Conservation (phyloP, 2,888 invertebrate genomes). For the Branchellion lobata region DNA sequence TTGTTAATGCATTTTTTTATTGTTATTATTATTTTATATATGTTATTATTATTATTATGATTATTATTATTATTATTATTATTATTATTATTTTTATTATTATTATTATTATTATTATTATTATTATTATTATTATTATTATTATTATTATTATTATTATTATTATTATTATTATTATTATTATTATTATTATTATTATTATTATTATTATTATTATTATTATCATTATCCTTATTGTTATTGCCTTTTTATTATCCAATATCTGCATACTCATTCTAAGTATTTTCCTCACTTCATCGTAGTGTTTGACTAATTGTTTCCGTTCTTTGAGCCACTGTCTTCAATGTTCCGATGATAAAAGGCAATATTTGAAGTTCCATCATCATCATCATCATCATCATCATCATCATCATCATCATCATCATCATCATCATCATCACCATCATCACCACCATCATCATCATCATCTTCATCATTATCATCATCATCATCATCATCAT, state of each 20-base stretch:
- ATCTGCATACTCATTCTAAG: too few species aligned
- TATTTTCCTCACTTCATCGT: too few species aligned
- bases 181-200: constrained; percentile 49
- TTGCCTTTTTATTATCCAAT: constrained; percentile 6
- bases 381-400: constrained; percentile 46
- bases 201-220: constrained; percentile 50
- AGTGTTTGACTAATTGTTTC: too few species aligned
- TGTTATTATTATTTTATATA: too few species aligned
- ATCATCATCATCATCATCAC: constrained; percentile 38
- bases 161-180: constrained; percentile 38
- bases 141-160: background rate
- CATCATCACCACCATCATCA: constrained; percentile 1
- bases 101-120: constrained; percentile 17
- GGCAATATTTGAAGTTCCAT: too few species aligned
- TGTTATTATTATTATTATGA: too few species aligned
- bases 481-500: background rate
- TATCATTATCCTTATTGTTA: constrained; percentile 47
- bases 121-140: constrained; percentile 5
- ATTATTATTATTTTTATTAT: constrained; percentile 5
- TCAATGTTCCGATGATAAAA: too few species aligned
- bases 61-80: too few species aligned
- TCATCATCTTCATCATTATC: constrained; percentile 24
- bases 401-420: constrained; percentile 50
- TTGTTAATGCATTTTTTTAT: too few species aligned
- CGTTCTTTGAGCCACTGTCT: too few species aligned